A percentile compares a stretch with the other conserved stretches of the same genome.
These are phyloP conservation scores for Peromyscus aztecus DNA, from an alignment of 2,797 vertebrate species.

Conservation along the genomic window DNA sequence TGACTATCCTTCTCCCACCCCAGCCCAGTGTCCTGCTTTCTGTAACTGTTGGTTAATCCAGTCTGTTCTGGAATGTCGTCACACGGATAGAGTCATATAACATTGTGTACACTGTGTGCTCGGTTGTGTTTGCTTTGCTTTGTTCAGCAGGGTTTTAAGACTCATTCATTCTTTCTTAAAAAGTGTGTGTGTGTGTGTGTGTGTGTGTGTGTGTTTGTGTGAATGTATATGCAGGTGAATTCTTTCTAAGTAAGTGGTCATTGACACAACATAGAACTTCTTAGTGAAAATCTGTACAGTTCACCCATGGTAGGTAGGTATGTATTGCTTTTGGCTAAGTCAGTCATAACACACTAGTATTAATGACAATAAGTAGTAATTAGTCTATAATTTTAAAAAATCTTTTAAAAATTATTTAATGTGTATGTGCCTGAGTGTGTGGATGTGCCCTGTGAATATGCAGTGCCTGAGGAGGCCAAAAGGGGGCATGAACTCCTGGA, in stretches of 20 bases:
- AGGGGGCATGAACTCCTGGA: neutral
- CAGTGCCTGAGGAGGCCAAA: neutral
- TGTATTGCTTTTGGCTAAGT: neutral
- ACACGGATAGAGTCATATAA: neutral
- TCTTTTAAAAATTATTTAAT: neutral
- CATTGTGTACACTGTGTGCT: neutral
- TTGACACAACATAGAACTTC: neutral
- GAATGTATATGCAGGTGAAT: neutral
- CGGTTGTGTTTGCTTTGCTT: neutral
- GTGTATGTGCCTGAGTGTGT: neutral
- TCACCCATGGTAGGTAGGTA: neutral
- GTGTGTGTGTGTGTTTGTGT: neutral
- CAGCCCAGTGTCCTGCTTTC: neutral
- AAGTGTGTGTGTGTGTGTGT: neutral
- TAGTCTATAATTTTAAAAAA: neutral
- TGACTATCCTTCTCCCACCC: neutral
- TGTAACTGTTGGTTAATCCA: neutral
- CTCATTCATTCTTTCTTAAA: neutral
- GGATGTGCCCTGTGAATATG: neutral
- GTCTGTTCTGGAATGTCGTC: neutral
- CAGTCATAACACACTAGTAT: neutral
- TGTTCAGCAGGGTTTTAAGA: conserved; percentile 2
- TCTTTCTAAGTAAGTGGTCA: neutral
- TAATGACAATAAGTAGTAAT: neutral
- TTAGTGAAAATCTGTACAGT: neutral